Percentiles rank a stretch among this genome's conserved stretches.
These are phyloP conservation scores for Drosophila erecta DNA, from an alignment of 1,140 invertebrate genomes.

Conservation along the genomic window DNA sequence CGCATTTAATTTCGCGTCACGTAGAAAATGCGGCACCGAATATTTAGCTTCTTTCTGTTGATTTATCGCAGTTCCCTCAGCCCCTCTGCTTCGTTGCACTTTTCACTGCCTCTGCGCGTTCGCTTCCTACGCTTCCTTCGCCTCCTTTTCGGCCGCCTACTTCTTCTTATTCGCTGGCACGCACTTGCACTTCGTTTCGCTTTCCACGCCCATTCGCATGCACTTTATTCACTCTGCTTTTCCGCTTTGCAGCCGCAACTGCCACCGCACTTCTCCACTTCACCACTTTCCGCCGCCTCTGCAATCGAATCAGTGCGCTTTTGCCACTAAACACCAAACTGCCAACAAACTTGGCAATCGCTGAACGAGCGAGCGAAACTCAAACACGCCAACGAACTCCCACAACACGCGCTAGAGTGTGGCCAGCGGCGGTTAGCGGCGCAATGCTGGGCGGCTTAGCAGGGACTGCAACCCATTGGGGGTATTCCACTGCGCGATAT, in stretches of 20 bases:
- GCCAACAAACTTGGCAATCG: background rate
- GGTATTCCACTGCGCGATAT: background rate
- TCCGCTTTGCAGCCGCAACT: conserved; percentile 5
- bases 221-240: conserved; percentile 79
- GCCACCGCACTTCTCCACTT: no score
- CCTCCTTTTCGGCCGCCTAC: conserved; percentile 13
- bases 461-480: background rate
- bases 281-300: background rate
- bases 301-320: conserved; percentile 17
- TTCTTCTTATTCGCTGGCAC: conserved; percentile 33
- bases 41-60: background rate
- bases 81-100: conserved; percentile 13
- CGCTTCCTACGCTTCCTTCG: background rate
- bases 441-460: background rate
- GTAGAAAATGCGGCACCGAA: conserved; percentile 46
- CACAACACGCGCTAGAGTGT: conserved; percentile 2
- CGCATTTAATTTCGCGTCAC: conserved; percentile 77
- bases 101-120: conserved; percentile 8
- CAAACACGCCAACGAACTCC: conserved; percentile 18
- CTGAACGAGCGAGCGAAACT: conserved; percentile 8
- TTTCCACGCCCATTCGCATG: conserved; percentile 52
- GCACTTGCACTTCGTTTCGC: conserved; percentile 42
- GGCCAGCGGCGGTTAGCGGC: background rate
- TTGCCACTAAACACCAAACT: background rate
- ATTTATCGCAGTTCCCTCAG: conserved; percentile 29